Evolutionary conservation across 2,113 vertebrate species (phyloP), one percentile per base, ranked within the genome.

Genomic region (Channa maculata): DNA sequence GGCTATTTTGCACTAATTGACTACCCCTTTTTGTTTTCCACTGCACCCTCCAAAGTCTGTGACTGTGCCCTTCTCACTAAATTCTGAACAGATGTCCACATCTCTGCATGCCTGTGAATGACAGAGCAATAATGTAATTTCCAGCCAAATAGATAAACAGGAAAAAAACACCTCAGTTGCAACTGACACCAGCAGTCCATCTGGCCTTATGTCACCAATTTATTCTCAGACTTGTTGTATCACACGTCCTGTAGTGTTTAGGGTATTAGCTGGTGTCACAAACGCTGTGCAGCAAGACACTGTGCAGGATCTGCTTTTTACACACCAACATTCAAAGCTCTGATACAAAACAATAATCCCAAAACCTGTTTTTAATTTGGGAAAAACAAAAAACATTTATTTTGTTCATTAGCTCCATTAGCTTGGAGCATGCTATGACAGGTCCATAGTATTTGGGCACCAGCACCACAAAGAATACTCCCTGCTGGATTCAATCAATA

Each of bases 401-500:
- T 69, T 52, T 49, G 6, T 74, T 73, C 61, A 71, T 82, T 79
- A 76, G 43, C 55, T 80, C 79, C 46, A 84, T 83, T 79, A 83
- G 75, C 38, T 66, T 75, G 71, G 82, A 85, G 86, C 82, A 48
- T 70, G 82, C 67, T 78, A 67, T 72, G 74, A 80, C n/a, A 83
- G 68, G 38, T 57, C 50, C 39, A 51, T 53, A 65, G 80, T 75
- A 81, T 78, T 84, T 75, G 73, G 62, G 65, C 74, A 59, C 13
- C 62, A 71, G 66, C 62, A 61, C 52, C 72, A 77, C 60, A 77
- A 67, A 79, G 65, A 24, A 84, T 60, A 65, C 68, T 61, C 71
- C 80, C 80, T 66, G 77, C 82, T 81, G 72, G 69, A 84, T 65
- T 83, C 71, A 80, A 88, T 92, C 87, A 85, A 87, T 90, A 83